Percentiles rank a stretch among this genome's conserved stretches.
phyloP scores from a whole-genome alignment of 2,888 invertebrate species.

The Augiades crinisus region DNA sequence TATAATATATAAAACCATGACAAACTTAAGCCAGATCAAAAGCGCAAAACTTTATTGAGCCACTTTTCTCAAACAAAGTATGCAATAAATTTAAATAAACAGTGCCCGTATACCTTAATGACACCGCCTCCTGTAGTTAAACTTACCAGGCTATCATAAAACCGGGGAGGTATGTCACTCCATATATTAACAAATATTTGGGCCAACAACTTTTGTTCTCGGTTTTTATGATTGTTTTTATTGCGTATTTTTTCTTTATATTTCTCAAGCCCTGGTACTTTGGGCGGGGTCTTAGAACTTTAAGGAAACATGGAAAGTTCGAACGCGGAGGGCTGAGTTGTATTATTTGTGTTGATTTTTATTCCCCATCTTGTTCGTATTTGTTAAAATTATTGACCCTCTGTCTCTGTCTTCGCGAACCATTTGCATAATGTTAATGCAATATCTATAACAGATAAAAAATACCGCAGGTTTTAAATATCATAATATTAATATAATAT shows the following conservation, averaged over 20 bases:
- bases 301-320: conserved; percentile 29
- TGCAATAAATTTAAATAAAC: no score
- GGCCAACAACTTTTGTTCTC: conserved; percentile 28
- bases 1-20: no score
- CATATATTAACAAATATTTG: conserved; percentile 36
- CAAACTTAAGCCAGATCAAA: no score
- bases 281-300: conserved; percentile 31
- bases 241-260: conserved; percentile 36
- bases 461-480: no score
- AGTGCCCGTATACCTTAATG: conserved; percentile 24
- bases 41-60: no score
- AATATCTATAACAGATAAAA: no score
- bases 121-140: conserved; percentile 20
- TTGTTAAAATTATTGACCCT: conserved; percentile 11
- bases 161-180: conserved; percentile 32
- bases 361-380: conserved; percentile 28
- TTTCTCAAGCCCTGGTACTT: conserved; percentile 32
- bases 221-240: conserved; percentile 39
- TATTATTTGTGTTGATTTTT: conserved; percentile 18
- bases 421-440: conserved; percentile 30
- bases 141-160: conserved; percentile 18
- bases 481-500: no score
- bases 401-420: conserved; percentile 9
- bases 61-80: no score
- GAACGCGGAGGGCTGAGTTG: conserved; percentile 26